Evolutionary conservation across 2,797 vertebrate genomes (phyloP).

Genomic region (Phataginus tetradactyla): DNA sequence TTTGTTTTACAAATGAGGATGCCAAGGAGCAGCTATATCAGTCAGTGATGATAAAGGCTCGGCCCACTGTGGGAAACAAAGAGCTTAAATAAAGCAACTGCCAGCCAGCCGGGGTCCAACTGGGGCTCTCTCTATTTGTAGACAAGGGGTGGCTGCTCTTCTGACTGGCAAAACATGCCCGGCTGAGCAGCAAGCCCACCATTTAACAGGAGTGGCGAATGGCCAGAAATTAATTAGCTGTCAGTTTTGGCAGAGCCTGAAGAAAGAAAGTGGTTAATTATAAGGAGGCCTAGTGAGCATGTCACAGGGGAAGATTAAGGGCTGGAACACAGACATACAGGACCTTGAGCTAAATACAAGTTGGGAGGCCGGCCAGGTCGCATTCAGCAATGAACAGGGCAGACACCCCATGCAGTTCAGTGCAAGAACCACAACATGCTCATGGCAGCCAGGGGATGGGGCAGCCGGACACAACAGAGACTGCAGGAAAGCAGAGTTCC

Average conservation of each 20-base stretch:
- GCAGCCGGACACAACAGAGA: neutral
- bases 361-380: neutral
- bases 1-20: slow-evolving; percentile 41
- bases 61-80: neutral
- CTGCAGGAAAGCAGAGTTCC: neutral
- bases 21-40: neutral
- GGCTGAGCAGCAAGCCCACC: slow-evolving; percentile 23
- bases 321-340: neutral
- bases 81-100: neutral
- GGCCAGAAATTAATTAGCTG: slow-evolving; percentile 75
- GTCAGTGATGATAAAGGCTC: neutral
- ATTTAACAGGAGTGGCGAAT: slow-evolving; percentile 3
- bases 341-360: neutral
- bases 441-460: neutral
- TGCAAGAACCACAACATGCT: neutral
- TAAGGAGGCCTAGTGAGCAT: neutral
- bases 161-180: neutral
- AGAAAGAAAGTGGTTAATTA: slow-evolving; percentile 67
- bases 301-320: neutral
- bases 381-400: neutral
- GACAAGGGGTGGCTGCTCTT: slow-evolving; percentile 58
- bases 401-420: neutral
- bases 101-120: neutral
- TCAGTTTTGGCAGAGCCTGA: slow-evolving; percentile 56
- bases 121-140: slow-evolving; percentile 62